Conservation (phyloP, 1,140 invertebrate genomes). For the Hypothenemus hampei region DNA sequence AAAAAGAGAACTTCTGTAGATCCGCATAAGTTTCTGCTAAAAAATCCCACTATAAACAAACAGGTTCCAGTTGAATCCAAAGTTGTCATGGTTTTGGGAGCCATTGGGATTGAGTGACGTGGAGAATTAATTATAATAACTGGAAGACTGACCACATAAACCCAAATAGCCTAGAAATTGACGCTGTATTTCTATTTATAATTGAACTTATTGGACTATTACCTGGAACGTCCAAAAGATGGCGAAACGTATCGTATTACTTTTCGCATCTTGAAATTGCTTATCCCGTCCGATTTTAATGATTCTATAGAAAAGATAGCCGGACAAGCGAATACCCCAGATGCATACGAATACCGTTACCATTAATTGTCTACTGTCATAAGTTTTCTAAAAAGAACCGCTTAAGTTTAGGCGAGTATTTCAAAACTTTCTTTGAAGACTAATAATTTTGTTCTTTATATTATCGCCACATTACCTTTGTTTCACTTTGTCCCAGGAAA, state of each 20-base stretch:
- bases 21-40: slow-evolving; percentile 85
- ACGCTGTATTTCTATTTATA: not conserved
- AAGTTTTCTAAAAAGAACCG: slow-evolving; percentile 63
- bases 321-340: slow-evolving; percentile 79
- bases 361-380: slow-evolving; percentile 81
- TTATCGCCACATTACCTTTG: slow-evolving; percentile 51
- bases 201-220: slow-evolving; percentile 24
- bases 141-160: slow-evolving; percentile 84
- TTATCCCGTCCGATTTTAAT: slow-evolving; percentile 86
- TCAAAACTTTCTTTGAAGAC: slow-evolving; percentile 11
- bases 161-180: slow-evolving; percentile 80
- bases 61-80: slow-evolving; percentile 78
- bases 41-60: slow-evolving; percentile 77
- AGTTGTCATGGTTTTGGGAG: slow-evolving; percentile 76
- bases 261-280: slow-evolving; percentile 81
- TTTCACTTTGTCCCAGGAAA: slow-evolving; percentile 70
- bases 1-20: slow-evolving; percentile 86
- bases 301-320: slow-evolving; percentile 82
- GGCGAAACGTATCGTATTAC: slow-evolving; percentile 79
- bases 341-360: slow-evolving; percentile 79
- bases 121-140: slow-evolving; percentile 89
- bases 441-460: not conserved
- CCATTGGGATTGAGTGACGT: slow-evolving; percentile 67
- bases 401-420: slow-evolving; percentile 5
- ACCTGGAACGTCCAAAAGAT: slow-evolving; percentile 91